Conservation (phyloP, 2,888 invertebrate species). For the Heliconius erato region DNA sequence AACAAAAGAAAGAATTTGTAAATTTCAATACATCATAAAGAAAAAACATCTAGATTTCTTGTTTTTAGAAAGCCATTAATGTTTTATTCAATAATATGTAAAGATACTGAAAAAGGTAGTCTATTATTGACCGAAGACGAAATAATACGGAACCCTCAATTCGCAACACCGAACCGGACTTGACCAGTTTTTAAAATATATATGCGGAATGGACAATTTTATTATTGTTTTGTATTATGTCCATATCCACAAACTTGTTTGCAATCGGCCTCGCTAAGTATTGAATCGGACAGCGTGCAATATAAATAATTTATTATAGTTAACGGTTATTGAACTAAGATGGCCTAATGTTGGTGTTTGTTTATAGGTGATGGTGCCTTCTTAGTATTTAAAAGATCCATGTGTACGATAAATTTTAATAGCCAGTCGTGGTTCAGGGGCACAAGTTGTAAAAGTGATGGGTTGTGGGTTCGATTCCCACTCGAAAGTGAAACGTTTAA, state of each 20-base stretch:
- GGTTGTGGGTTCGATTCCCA: no score
- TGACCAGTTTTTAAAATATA: constrained; percentile 11
- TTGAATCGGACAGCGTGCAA: constrained; percentile 32
- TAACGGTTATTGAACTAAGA: constrained; percentile 31
- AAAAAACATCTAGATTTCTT: no score
- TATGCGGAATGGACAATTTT: constrained; percentile 23
- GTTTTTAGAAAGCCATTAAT: no score
- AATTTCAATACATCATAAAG: no score
- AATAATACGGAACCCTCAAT: constrained; percentile 8
- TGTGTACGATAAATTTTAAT: no score
- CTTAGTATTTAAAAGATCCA: background rate
- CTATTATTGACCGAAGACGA: background rate
- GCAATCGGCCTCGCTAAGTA: constrained; percentile 23
- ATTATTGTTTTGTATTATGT: constrained; percentile 27
- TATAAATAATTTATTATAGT: constrained; percentile 34
- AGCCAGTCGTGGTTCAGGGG: no score
- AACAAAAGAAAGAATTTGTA: no score
- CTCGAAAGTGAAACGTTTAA: no score
- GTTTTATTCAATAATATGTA: no score
- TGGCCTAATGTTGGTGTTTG: constrained; percentile 27
- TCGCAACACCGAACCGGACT: background rate
- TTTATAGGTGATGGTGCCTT: background rate
- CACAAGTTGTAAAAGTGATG: no score
- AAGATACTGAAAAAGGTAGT: background rate
- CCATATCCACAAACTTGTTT: constrained; percentile 28